A percentile compares a stretch with the other conserved stretches of the same genome.
These are phyloP conservation scores for Colletes collaris DNA, from an alignment of 2,888 invertebrate species.

Conservation along the genomic window DNA sequence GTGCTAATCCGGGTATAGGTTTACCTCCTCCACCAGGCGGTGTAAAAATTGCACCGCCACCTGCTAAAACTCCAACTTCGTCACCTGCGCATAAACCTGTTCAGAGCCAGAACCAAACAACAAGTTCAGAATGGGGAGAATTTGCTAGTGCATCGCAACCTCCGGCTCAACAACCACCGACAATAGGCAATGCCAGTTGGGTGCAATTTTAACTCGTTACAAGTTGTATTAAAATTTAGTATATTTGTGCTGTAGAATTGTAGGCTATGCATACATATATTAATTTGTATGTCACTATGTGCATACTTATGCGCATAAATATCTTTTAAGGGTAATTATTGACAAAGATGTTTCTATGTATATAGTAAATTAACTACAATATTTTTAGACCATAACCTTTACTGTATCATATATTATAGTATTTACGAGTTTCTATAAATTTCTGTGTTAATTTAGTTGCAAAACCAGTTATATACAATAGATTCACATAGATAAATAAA, in stretches of 20 bases:
- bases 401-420: slow-evolving; percentile 26
- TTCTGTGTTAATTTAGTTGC: slow-evolving; percentile 14
- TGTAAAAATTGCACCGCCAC: slow-evolving; percentile 90
- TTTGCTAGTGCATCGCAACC: slow-evolving; percentile 85
- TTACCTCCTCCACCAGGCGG: slow-evolving; percentile 94
- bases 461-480: background rate
- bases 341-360: slow-evolving; percentile 59
- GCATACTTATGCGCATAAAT: slow-evolving; percentile 48
- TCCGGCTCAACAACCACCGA: slow-evolving; percentile 66
- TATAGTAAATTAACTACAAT: slow-evolving; percentile 37
- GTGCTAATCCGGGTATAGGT: slow-evolving; percentile 85
- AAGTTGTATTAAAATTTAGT: slow-evolving; percentile 59
- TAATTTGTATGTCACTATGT: slow-evolving; percentile 50
- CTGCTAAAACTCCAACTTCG: slow-evolving; percentile 86
- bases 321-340: slow-evolving; percentile 63
- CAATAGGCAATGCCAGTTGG: slow-evolving; percentile 80
- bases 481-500: slow-evolving; percentile 1
- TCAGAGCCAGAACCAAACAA: slow-evolving; percentile 81
- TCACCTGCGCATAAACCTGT: slow-evolving; percentile 90
- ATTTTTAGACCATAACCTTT: slow-evolving; percentile 30
- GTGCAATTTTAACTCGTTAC: slow-evolving; percentile 80
- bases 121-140: slow-evolving; percentile 90
- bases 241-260: slow-evolving; percentile 67
- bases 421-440: slow-evolving; percentile 27
- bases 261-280: slow-evolving; percentile 65